Evolutionary conservation across 2,888 invertebrate genomes (phyloP).

Genomic region (Micropterix aruncella): DNA sequence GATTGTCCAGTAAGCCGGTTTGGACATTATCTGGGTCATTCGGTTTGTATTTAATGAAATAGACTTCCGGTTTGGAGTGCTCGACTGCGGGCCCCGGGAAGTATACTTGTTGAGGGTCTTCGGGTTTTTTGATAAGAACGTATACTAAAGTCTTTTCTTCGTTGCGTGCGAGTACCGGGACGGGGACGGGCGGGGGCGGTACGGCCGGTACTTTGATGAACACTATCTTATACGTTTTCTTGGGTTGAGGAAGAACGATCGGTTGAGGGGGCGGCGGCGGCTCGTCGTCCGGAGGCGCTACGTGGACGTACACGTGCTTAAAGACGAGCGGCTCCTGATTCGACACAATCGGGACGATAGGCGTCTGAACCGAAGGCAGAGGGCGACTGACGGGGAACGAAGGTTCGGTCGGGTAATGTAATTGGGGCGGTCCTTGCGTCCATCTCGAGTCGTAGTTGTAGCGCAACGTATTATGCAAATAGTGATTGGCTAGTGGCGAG

Average conservation of each 20-base stretch:
- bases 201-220: constrained; percentile 28
- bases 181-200: constrained; percentile 16
- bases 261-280: constrained; percentile 14
- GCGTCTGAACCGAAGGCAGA: too few species aligned
- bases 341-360: too few species aligned
- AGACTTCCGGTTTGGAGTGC: constrained; percentile 18
- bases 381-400: too few species aligned
- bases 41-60: constrained; percentile 18
- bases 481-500: too few species aligned
- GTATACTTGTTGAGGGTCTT: background rate
- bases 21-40: constrained; percentile 10
- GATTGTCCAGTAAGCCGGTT: too few species aligned
- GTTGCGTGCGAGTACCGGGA: constrained; percentile 13
- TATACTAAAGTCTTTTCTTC: background rate
- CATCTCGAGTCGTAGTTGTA: too few species aligned
- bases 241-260: constrained; percentile 17
- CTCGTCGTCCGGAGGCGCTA: constrained; percentile 17
- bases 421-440: too few species aligned
- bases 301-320: constrained; percentile 18
- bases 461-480: too few species aligned
- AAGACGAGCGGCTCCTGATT: constrained; percentile 6
- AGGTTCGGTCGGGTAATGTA: too few species aligned
- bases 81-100: constrained; percentile 13
- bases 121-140: background rate
- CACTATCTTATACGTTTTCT: constrained; percentile 27